Evolutionary conservation across 2,113 vertebrate species (phyloP), one percentile per base, ranked within the genome.

Genomic region (Dryoscopus gambensis): DNA sequence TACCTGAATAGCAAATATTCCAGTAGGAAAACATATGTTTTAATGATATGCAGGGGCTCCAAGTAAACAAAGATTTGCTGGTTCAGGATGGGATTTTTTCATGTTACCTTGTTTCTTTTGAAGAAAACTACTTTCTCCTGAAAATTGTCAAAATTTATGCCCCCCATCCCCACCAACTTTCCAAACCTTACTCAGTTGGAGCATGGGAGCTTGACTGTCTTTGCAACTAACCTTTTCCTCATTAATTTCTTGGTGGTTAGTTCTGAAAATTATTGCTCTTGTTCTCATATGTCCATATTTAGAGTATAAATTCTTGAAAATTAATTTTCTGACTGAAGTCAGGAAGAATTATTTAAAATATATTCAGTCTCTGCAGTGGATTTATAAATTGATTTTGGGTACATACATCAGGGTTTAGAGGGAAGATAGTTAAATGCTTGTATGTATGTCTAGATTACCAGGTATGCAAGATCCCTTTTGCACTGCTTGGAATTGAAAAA

Each of bases 101-200:
- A 7, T 44, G 13, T n/a, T 49, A 12, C 8, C 3, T 65, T 28
- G 5, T 19, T 76, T 69, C 5, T 74, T 84, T 47, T 52, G 14
- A 93, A 70, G 47, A 91, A 60, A 91, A n/a, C 4, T 30, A 4
- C 28, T 84, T 71, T 86, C 12, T 18, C 7, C 9, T 90, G 46
- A 75, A 56, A 87, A 49, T 2, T 62, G 13, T 25, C 11, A 67
- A 10, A 40, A 75, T 44, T 77, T 91, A 17, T 67, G 33, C 5
- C 2, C 7, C 3, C 8, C 5, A 9, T 6, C 13, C 8, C 1
- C 30, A 15, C 2, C 27, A 57, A 5, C 4, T 91, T 67, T 50
- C 15, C 39, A 63, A 63, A 59, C 14, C 3, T 50, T 59, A 50
- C 3, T 74, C 30, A 78, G 2, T 10, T 70, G 42, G 33, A 60